Base-by-base conservation (phyloP, 23 tunicate species). In the Halocynthia aurantium region DNA sequence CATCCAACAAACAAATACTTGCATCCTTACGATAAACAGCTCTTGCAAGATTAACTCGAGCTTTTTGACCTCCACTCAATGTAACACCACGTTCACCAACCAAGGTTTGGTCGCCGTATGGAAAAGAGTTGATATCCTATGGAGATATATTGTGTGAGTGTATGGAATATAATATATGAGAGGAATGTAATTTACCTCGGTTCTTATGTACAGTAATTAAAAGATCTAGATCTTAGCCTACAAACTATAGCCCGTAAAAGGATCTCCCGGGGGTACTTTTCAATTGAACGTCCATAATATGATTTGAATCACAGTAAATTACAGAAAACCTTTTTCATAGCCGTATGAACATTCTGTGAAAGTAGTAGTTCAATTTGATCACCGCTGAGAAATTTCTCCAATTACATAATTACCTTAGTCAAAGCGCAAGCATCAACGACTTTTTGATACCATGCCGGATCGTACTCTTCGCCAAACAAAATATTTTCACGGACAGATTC, bases 41-140 rank as follows among this genome's bases (percentile, higher is more conserved):
- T 73, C 99, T 75, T 15, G 99, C 99, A 11, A 94, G 82, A 61
- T 86, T 88, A 8, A 94, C 87, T 22, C 99, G 55, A 10, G 99
- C 96, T 88, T 88, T 88, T 80, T 94, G 99, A 2, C 99, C 99
- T 6, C 99, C 99, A 67, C 95, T 88, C 21, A 96, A 72, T 5
- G 92, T 82, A 15, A 96, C 87, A 17, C 99, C 99, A 20, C 86
- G 67, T 55, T 93, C 94, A 6, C 99, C 99, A 7, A 96, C 89
- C 57, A 96, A 22, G 0, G 96, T 96, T 17, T 52, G 54, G 52
- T 96, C 99, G 0, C 96, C 96, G 22, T 82, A 9, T 6, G 76
- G 74, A 50, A 93, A 76, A 2, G 67, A 52, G 18, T 52, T 50
- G 56, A 93, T 58, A 80, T 93, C 98, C 96, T 89, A n/a, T 10